Base-by-base conservation (phyloP, 2,113 vertebrate species). In the Elachura formosa region DNA sequence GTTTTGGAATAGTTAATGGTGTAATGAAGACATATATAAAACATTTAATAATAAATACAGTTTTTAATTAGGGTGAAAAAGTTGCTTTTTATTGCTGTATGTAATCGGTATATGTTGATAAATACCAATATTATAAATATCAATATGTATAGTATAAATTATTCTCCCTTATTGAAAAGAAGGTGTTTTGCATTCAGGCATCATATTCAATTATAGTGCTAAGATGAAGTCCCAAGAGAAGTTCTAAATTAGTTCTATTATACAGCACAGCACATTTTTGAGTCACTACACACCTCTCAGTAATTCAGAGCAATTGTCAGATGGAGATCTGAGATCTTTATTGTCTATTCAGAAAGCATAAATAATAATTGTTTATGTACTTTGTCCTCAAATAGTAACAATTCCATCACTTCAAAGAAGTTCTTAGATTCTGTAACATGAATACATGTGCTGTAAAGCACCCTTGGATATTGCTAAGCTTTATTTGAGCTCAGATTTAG, bases 131-230 rank as follows among this genome's bases (percentile, higher is more conserved):
- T 67, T 83, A 48, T 40, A 67, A 63, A 78, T 68, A 68, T 48
- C 40, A 29, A 28, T 87, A 51, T 71, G 38, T 64, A 33, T 71
- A 31, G 51, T 58, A 82, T 61, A 93, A 81, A 82, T 80, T 12
- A 40, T 78, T 91, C 40, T 77, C 15, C 23, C 43, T 80, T 46
- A 62, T 85, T 20, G 45, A 51, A 61, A 86, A 61, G 56, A 72
- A 51, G 8, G 18, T 91, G 11, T 48, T 96, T 92, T 86, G 48
- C 84, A 66, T 94, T 96, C 87, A 73, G 59, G 58, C 36, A 71
- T 83, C 66, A 74, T 48, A 87, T 93, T 93, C 46, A 94, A 91
- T 96, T 96, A 80, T 3, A 46, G 25, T 58, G 54, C 63, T 66
- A 68, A 61, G 89, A 84, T 87, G 43, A 93, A 93, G 26, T 89